These are phyloP conservation scores for Hippocampus guttulatus DNA, from an alignment of 2,113 vertebrate genomes.

Conservation along the genomic window DNA sequence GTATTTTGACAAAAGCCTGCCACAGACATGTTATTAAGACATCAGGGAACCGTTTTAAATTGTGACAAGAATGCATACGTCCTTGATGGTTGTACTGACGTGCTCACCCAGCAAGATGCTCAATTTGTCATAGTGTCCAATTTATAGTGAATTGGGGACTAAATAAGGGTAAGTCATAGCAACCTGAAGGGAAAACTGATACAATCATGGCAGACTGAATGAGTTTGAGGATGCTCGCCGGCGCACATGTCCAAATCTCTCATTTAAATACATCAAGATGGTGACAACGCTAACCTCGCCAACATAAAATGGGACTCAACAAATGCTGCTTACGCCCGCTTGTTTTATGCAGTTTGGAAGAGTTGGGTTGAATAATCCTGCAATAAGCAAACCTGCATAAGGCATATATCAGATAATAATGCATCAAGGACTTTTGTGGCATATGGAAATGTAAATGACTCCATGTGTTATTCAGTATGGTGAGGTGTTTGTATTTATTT, in stretches of 20 bases:
- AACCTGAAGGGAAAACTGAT: background rate
- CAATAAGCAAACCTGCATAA: background rate
- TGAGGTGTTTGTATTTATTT: no score
- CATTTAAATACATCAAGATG: background rate
- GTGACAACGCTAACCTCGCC: background rate
- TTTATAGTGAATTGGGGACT: background rate
- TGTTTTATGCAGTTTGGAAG: background rate
- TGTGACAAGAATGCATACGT: no score
- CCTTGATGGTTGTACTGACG: slow-evolving; percentile 38
- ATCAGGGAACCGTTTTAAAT: no score
- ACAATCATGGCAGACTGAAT: background rate
- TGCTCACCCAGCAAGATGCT: slow-evolving; percentile 26
- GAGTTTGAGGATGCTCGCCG: background rate
- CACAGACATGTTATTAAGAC: no score
- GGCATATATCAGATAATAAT: background rate
- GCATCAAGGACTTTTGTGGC: no score
- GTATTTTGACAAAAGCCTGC: no score
- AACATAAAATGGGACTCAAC: no score
- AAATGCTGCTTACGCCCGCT: no score
- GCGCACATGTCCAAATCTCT: background rate
- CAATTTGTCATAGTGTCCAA: background rate
- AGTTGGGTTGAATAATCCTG: background rate
- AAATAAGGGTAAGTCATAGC: background rate
- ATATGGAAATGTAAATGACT: no score
- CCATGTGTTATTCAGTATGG: no score